Evolutionary conservation across 1,140 invertebrate genomes (phyloP).

Genomic region (Radopholus similis): DNA sequence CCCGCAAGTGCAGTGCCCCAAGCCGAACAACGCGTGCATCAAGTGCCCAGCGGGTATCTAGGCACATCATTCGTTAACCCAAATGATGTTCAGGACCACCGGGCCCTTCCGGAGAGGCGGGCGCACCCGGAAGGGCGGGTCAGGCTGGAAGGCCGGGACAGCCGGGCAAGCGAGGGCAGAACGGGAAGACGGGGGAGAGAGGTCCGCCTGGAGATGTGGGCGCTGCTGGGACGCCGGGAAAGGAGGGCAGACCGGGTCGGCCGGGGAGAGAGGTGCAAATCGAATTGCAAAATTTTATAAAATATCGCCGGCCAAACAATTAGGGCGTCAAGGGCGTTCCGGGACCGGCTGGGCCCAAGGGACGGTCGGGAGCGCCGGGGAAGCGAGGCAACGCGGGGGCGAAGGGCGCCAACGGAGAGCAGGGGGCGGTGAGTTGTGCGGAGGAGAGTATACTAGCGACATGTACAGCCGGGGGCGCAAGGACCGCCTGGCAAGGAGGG

Average conservation of each 20-base stretch:
- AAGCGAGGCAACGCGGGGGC: constrained; percentile 5
- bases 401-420: constrained; percentile 10
- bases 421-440: not conserved
- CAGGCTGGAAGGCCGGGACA: not conserved
- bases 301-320: no score
- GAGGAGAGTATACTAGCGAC: not conserved
- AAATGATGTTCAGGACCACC: not conserved
- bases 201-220: constrained; percentile 14
- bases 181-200: constrained; percentile 1
- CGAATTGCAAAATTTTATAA: not conserved
- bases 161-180: constrained; percentile 4
- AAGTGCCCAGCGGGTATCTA: constrained; percentile 13
- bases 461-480: constrained; percentile 12
- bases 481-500: constrained; percentile 19
- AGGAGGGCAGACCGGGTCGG: not conserved
- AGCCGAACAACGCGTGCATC: constrained; percentile 13
- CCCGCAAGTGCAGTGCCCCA: constrained; percentile 9
- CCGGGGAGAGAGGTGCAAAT: not conserved
- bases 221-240: constrained; percentile 15
- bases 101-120: not conserved
- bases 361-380: constrained; percentile 9
- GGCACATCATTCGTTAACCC: not conserved
- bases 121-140: not conserved
- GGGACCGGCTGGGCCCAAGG: constrained; percentile 13
- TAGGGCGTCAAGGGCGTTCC: not conserved